Conservation (phyloP, 2,797 vertebrate species). For the Kryptolebias ocellatus region DNA sequence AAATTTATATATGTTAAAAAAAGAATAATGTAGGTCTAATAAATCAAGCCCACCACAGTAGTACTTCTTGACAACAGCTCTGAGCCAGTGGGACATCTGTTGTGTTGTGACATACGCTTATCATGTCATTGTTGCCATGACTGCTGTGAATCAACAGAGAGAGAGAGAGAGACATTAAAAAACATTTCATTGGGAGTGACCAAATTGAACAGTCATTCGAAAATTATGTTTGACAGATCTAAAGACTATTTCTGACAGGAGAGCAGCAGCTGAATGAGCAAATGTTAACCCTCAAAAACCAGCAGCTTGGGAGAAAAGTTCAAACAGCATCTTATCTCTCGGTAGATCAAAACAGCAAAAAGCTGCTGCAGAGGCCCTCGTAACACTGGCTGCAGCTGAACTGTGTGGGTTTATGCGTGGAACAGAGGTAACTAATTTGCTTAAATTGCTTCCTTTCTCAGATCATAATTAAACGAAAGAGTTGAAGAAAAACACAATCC, state of each 20-base stretch:
- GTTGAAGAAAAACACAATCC: neutral
- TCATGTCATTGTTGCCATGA: slow-evolving; percentile 2
- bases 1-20: neutral
- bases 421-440: slow-evolving; percentile 3
- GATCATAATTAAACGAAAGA: neutral
- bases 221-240: slow-evolving; percentile 5
- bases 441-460: slow-evolving; percentile 9
- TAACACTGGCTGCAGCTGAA: neutral
- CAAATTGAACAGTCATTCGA: neutral
- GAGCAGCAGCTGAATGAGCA: neutral
- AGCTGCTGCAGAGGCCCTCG: neutral
- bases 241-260: neutral
- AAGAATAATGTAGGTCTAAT: neutral
- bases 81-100: slow-evolving; percentile 4
- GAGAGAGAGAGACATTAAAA: no score
- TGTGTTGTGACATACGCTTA: slow-evolving; percentile 10
- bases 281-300: neutral
- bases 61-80: neutral
- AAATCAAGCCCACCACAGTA: neutral
- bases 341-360: neutral
- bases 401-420: neutral
- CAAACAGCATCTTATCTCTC: neutral
- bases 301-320: neutral
- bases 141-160: slow-evolving; percentile 7
- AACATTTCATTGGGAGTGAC: no score